Conservation (phyloP, 2,888 invertebrate genomes). For the Phaonia tiefii region DNA sequence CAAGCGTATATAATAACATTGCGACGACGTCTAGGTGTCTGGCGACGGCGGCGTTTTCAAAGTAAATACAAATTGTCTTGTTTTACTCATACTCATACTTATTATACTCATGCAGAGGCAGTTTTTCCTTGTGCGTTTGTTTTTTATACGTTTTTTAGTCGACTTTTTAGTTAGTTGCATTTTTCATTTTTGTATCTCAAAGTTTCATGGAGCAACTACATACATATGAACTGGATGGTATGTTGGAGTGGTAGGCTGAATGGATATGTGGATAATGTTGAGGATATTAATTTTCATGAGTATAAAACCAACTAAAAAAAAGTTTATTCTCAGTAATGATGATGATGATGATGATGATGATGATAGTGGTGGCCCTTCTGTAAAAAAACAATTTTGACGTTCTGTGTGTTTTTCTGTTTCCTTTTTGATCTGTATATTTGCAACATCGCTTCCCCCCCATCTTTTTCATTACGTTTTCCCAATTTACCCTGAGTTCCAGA, state of each 20-base stretch:
- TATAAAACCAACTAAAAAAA: background rate
- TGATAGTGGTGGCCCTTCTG: too few relatives aligned
- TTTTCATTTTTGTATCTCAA: too few relatives aligned
- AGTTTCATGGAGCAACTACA: too few relatives aligned
- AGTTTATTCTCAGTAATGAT: background rate
- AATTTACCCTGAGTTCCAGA: too few relatives aligned
- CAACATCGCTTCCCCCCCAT: too few relatives aligned
- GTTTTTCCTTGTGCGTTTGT: background rate
- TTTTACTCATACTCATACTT: slow-evolving; percentile 8
- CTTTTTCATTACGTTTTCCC: too few relatives aligned
- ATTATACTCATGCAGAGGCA: background rate
- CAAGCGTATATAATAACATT: background rate
- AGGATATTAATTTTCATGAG: too few relatives aligned
- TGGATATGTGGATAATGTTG: too few relatives aligned
- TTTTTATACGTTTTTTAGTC: background rate
- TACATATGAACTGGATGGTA: too few relatives aligned
- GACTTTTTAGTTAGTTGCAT: background rate
- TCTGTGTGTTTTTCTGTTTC: too few relatives aligned
- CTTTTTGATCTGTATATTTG: too few relatives aligned
- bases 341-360: slow-evolving; percentile 1
- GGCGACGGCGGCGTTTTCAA: slow-evolving; percentile 68
- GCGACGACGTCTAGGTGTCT: slow-evolving; percentile 66
- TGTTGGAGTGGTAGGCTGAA: background rate
- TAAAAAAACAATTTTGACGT: too few relatives aligned
- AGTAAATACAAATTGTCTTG: slow-evolving; percentile 48